These are phyloP conservation scores for Cyclargus thomasi DNA, from an alignment of 1,140 invertebrate genomes.

Conservation along the genomic window DNA sequence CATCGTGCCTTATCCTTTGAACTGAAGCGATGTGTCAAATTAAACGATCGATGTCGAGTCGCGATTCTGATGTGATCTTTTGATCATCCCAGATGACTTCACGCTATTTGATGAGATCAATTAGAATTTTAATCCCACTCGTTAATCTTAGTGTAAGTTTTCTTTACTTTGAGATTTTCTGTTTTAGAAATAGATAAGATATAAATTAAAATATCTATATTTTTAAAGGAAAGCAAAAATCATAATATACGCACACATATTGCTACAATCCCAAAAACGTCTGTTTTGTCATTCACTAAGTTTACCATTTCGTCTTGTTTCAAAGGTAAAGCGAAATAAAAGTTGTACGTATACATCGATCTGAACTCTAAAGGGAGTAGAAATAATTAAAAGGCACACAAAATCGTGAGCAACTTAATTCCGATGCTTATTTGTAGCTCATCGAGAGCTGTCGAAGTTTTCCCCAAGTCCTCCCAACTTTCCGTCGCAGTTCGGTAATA, in stretches of 20 bases:
- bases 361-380: conserved; percentile 23
- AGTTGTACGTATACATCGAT: conserved; percentile 1
- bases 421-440: conserved; percentile 61
- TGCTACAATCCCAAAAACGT: not conserved
- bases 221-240: too few species aligned
- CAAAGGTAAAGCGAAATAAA: conserved; percentile 12
- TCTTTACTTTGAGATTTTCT: not conserved
- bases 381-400: conserved; percentile 66
- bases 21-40: conserved; percentile 36
- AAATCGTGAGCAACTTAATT: conserved; percentile 56
- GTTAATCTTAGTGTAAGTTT: not conserved
- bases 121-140: not conserved
- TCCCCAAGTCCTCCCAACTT: conserved; percentile 37
- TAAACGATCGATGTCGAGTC: conserved; percentile 25
- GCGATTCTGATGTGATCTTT: conserved; percentile 26
- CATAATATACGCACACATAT: too few species aligned
- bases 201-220: too few species aligned
- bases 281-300: not conserved
- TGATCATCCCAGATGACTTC: conserved; percentile 16
- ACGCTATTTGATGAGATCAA: conserved; percentile 12
- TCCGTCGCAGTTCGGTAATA: conserved; percentile 30
- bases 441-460: conserved; percentile 45
- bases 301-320: not conserved
- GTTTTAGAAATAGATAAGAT: not conserved
- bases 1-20: conserved; percentile 29